These are phyloP conservation scores for Drosophila melanosoma DNA, from an alignment of 2,888 invertebrate genomes.

Conservation along the genomic window DNA sequence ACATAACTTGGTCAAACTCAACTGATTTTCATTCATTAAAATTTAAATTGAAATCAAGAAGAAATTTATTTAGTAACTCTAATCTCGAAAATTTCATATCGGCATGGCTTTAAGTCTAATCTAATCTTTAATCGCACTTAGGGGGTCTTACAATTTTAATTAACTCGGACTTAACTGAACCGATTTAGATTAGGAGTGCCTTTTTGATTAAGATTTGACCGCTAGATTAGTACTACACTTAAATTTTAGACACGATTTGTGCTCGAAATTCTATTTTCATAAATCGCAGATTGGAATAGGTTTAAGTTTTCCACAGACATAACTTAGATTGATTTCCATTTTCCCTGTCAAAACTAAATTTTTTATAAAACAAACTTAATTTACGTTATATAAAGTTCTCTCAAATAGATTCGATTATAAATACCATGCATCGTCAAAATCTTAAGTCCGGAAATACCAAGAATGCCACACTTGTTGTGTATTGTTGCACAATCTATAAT, in stretches of 20 bases:
- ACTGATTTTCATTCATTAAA: background rate
- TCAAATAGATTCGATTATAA: background rate
- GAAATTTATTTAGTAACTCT: background rate
- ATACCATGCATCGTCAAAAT: background rate
- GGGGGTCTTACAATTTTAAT: background rate
- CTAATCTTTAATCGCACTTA: background rate
- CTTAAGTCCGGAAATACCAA: background rate
- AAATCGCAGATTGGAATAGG: background rate
- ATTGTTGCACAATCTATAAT: slow-evolving; percentile 1
- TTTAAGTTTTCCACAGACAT: background rate
- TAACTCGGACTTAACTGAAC: background rate
- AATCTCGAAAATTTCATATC: background rate
- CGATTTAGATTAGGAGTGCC: background rate
- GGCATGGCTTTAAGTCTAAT: background rate
- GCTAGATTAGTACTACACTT: background rate
- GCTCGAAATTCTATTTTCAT: background rate
- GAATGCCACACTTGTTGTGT: background rate
- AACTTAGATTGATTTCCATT: background rate
- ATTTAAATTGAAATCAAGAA: background rate
- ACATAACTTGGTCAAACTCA: background rate
- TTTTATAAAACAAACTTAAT: background rate
- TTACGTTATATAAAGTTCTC: background rate
- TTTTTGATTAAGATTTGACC: background rate
- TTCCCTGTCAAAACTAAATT: background rate
- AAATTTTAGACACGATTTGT: background rate